Evolutionary conservation across 2,113 vertebrate species (phyloP).

Genomic region (Phrynocephalus versicolor): DNA sequence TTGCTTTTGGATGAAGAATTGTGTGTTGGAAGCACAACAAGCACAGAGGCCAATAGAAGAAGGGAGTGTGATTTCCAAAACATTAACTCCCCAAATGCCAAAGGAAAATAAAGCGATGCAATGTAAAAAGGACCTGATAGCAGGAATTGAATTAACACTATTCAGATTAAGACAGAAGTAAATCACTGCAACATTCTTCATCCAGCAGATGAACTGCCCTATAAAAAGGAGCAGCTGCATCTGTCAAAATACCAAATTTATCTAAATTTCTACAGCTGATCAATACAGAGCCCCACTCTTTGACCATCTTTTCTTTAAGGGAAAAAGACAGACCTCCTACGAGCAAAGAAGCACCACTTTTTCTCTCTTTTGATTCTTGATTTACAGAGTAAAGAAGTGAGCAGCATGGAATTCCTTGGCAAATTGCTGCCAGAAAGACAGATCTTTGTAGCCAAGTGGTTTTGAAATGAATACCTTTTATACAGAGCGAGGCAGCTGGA

Average conservation of each 20-base stretch:
- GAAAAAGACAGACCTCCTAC: slow-evolving; percentile 18
- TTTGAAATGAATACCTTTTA: slow-evolving; percentile 5
- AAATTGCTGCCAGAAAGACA: slow-evolving; percentile 1
- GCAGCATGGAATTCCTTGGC: slow-evolving; percentile 9
- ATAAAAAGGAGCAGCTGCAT: slow-evolving; percentile 76
- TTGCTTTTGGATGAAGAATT: slow-evolving; percentile 43
- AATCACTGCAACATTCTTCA: slow-evolving; percentile 57
- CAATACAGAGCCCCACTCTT: slow-evolving; percentile 54
- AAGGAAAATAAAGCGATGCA: slow-evolving; percentile 53
- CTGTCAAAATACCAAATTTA: slow-evolving; percentile 74
- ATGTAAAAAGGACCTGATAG: slow-evolving; percentile 49
- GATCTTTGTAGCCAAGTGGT: neutral
- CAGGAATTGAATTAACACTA: slow-evolving; percentile 67
- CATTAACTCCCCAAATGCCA: slow-evolving; percentile 14
- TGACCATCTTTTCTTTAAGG: slow-evolving; percentile 39
- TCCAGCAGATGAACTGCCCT: slow-evolving; percentile 68
- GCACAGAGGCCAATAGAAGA: slow-evolving; percentile 13
- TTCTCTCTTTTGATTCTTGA: slow-evolving; percentile 29
- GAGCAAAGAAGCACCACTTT: slow-evolving; percentile 1
- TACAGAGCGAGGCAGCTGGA: slow-evolving; percentile 1
- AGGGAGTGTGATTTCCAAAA: slow-evolving; percentile 31
- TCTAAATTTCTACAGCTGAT: slow-evolving; percentile 78
- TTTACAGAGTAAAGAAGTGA: slow-evolving; percentile 4
- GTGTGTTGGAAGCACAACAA: neutral
- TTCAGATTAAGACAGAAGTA: slow-evolving; percentile 70